Evolutionary conservation across 2,797 vertebrate genomes (phyloP).

Genomic region (Rhynchonycteris naso): DNA sequence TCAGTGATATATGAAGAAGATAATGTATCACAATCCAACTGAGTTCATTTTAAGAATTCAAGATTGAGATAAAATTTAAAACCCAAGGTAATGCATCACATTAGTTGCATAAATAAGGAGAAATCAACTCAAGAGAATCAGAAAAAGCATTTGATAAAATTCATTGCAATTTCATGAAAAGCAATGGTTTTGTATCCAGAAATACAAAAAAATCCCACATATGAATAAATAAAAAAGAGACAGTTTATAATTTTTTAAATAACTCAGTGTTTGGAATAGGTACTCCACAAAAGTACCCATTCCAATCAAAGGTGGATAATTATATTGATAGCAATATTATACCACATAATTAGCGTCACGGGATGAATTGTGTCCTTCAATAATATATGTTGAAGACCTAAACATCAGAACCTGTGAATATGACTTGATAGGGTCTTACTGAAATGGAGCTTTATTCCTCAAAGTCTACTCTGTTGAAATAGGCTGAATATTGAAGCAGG

Average conservation of each 20-base stretch:
- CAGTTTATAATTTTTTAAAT: background rate
- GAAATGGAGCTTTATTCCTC: background rate
- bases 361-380: background rate
- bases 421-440: background rate
- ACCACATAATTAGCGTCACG: background rate
- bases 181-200: background rate
- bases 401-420: background rate
- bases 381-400: background rate
- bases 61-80: background rate
- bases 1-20: background rate
- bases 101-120: background rate
- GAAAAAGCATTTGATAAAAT: constrained; percentile 26
- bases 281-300: background rate
- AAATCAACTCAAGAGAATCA: background rate
- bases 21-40: background rate
- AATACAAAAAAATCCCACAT: background rate
- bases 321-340: background rate
- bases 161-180: constrained; percentile 4
- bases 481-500: background rate
- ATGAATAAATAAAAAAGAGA: constrained; percentile 4
- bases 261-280: background rate
- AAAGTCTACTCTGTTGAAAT: background rate
- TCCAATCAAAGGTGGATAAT: background rate
- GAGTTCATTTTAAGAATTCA: constrained; percentile 25
- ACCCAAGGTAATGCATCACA: background rate